phyloP scores from a whole-genome alignment of 1,140 invertebrate species.

The Brachionus rotundiformis region DNA sequence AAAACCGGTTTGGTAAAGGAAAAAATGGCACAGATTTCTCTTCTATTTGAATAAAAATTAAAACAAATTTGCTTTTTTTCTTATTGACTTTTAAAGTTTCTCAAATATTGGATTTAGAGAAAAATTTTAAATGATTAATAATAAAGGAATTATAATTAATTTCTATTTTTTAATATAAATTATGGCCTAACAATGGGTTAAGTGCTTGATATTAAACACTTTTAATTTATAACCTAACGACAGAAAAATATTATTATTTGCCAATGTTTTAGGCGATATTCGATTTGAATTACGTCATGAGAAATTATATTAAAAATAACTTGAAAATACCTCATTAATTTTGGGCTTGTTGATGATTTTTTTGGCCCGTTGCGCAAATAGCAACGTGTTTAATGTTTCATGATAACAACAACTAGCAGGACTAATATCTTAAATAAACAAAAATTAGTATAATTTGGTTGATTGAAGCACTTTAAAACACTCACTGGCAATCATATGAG shows the following conservation, averaged over 20 bases:
- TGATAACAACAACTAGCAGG: conserved; percentile 72
- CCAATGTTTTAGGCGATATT: not conserved
- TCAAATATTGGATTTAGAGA: not conserved
- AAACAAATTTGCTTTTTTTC: not conserved
- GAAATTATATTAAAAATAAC: not conserved
- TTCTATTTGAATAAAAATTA: not conserved
- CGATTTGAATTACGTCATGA: not conserved
- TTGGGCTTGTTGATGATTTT: conserved; percentile 68
- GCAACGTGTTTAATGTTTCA: conserved; percentile 70
- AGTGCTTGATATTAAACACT: not conserved
- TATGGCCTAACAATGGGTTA: not conserved
- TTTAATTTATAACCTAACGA: not conserved
- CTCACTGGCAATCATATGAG: conserved; percentile 69
- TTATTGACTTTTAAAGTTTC: not conserved
- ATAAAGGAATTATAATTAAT: not conserved
- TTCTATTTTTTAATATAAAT: not conserved
- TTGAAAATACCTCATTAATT: conserved; percentile 66
- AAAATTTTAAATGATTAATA: not conserved
- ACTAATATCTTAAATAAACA: conserved; percentile 70
- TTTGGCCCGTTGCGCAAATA: conserved; percentile 70
- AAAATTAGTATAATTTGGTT: not conserved
- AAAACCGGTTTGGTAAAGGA: too few species aligned
- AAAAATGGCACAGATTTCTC: too few species aligned
- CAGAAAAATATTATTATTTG: not conserved
- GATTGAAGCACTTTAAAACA: conserved; percentile 53